phyloP scores from a whole-genome alignment of 2,797 vertebrate genomes.

The Poeciliopsis gracilis region DNA sequence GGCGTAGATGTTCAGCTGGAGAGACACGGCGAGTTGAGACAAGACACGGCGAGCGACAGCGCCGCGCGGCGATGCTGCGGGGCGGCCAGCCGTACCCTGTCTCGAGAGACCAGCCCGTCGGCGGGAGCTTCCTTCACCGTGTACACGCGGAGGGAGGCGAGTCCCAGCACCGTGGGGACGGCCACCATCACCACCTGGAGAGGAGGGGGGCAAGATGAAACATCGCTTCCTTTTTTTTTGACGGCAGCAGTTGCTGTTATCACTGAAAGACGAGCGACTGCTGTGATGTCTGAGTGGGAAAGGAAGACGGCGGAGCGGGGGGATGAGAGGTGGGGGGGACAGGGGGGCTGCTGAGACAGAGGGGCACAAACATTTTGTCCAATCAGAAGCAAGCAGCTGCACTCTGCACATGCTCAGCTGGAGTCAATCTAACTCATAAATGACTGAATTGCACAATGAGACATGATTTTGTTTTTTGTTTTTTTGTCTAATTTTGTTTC shows the following conservation, averaged over 20 bases:
- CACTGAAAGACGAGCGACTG: constrained; percentile 4
- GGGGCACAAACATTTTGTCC: constrained; percentile 3
- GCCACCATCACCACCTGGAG: constrained; percentile 85
- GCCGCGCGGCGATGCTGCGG: constrained; percentile 1
- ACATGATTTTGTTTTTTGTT: background rate
- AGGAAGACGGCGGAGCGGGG: background rate
- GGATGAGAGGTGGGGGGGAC: too few species aligned
- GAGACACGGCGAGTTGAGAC: constrained; percentile 1
- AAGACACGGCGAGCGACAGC: background rate
- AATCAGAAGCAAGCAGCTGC: constrained; percentile 12
- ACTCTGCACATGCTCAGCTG: constrained; percentile 2
- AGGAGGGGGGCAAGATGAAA: background rate
- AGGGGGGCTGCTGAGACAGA: background rate
- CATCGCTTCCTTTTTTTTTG: too few species aligned
- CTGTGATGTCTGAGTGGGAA: background rate
- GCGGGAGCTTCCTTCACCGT: constrained; percentile 60
- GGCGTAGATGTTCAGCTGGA: constrained; percentile 88
- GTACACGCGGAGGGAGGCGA: constrained; percentile 81
- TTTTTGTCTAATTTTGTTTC: background rate
- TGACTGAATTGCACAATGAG: background rate
- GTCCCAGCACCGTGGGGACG: constrained; percentile 82
- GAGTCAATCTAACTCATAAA: too few species aligned
- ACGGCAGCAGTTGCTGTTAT: background rate
- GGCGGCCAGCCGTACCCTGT: constrained; percentile 66
- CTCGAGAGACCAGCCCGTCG: constrained; percentile 63